Percentiles rank a stretch among this genome's conserved stretches.
Conservation (phyloP, 2,888 invertebrate species). For the Leptopilina syphax region DNA sequence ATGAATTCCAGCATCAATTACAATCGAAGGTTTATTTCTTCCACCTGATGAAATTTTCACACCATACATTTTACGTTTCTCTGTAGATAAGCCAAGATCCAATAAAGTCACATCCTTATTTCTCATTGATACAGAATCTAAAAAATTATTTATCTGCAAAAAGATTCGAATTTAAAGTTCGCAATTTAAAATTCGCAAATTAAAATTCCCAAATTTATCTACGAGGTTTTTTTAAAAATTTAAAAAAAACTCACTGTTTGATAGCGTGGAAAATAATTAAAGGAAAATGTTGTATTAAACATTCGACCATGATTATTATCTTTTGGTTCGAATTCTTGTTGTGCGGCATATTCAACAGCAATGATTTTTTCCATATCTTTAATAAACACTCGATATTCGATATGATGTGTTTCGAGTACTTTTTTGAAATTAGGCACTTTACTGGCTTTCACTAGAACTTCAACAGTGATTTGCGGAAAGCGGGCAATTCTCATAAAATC, state of each 20-base stretch:
- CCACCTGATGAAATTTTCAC: conserved; percentile 81
- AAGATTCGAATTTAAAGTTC: neutral
- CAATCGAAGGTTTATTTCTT: conserved; percentile 79
- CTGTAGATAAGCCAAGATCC: conserved; percentile 80
- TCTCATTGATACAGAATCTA: conserved; percentile 74
- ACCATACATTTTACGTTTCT: conserved; percentile 76
- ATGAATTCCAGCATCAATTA: conserved; percentile 82
- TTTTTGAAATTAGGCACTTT: conserved; percentile 59
- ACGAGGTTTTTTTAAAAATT: no score
- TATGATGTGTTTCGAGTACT: conserved; percentile 69
- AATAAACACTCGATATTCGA: conserved; percentile 75
- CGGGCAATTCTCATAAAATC: conserved; percentile 62
- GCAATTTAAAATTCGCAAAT: neutral
- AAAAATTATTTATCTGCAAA: conserved; percentile 78
- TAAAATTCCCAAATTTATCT: neutral
- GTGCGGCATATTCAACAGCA: conserved; percentile 54
- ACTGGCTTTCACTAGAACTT: conserved; percentile 64
- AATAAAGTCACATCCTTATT: conserved; percentile 79
- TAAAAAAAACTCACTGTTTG: conserved; percentile 40
- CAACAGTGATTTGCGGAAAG: conserved; percentile 47
- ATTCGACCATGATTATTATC: conserved; percentile 49
- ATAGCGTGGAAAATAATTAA: conserved; percentile 67
- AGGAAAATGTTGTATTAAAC: conserved; percentile 49
- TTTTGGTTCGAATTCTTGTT: conserved; percentile 47
- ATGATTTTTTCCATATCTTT: conserved; percentile 76